Conservation (phyloP, 2,888 invertebrate species). For the Hyposoter dolosus region DNA sequence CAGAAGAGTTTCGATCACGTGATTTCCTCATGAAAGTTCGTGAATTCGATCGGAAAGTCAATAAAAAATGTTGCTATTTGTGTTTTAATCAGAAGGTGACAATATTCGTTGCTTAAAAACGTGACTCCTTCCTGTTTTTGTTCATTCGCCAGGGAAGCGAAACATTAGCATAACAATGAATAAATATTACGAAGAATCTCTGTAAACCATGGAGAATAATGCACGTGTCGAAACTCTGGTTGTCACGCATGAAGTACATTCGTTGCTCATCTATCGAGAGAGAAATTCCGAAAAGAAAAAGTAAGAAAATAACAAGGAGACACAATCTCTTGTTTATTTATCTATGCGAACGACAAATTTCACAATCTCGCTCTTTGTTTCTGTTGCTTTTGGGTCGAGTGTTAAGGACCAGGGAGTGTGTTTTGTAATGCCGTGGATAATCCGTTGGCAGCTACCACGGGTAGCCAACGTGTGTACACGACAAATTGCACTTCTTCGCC, state of each 20-base stretch:
- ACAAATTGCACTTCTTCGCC: slow-evolving; percentile 31
- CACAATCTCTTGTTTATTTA: not conserved
- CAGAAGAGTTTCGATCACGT: not conserved
- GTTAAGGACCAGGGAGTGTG: not conserved
- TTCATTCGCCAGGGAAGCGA: not conserved
- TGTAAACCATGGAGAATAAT: not conserved
- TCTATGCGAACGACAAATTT: slow-evolving; percentile 23
- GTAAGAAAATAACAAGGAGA: not conserved
- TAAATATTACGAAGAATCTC: not conserved
- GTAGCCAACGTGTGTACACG: slow-evolving; percentile 31
- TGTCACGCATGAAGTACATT: slow-evolving; percentile 13
- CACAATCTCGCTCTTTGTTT: slow-evolving; percentile 25
- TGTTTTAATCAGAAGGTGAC: not conserved
- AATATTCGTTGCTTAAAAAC: not conserved
- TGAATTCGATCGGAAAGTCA: not conserved
- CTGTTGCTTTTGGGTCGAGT: slow-evolving; percentile 5
- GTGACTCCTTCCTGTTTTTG: too few species aligned
- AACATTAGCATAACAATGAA: slow-evolving; percentile 22
- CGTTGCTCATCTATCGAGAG: not conserved
- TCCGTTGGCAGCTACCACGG: slow-evolving; percentile 46
- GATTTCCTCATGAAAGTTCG: not conserved
- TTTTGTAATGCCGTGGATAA: slow-evolving; percentile 28
- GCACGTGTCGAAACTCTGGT: not conserved
- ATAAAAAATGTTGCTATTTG: not conserved
- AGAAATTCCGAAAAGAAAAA: slow-evolving; percentile 7